Evolutionary conservation across 2,113 vertebrate species (phyloP).

Genomic region (Setophaga kirtlandii): DNA sequence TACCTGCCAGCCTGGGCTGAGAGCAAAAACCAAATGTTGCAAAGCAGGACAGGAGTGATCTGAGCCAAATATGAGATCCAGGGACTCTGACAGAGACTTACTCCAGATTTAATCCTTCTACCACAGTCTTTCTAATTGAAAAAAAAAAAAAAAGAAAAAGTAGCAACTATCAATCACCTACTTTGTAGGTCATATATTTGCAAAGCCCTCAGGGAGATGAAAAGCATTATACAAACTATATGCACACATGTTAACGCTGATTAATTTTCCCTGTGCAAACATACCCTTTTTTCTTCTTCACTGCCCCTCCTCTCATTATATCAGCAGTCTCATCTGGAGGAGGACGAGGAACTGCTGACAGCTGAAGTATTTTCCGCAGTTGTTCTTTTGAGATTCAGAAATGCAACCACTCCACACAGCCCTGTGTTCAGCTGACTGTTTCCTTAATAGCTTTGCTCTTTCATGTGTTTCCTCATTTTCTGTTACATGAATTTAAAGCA

Average conservation of each 20-base stretch:
- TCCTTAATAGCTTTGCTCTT: constrained; percentile 60
- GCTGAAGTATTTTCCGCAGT: constrained; percentile 33
- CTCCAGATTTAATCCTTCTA: background rate
- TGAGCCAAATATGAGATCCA: background rate
- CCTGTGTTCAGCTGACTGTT: constrained; percentile 41
- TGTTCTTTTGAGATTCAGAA: constrained; percentile 53
- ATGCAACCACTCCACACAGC: constrained; percentile 3
- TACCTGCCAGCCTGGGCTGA: background rate
- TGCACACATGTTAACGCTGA: constrained; percentile 26
- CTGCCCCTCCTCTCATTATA: constrained; percentile 41
- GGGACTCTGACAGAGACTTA: background rate
- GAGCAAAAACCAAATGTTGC: background rate
- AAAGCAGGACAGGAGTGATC: background rate
- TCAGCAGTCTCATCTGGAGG: constrained; percentile 57
- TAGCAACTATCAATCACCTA: background rate
- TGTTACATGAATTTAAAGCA: constrained; percentile 62
- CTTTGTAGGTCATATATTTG: constrained; percentile 39
- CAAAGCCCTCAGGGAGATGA: constrained; percentile 8
- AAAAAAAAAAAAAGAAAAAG: background rate
- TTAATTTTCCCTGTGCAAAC: constrained; percentile 48
- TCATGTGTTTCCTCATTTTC: constrained; percentile 62
- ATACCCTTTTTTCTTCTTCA: constrained; percentile 33
- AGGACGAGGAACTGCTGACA: constrained; percentile 40
- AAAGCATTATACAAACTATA: constrained; percentile 43
- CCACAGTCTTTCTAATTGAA: background rate